A percentile compares a stretch with the other conserved stretches of the same genome.
Evolutionary conservation across 1,140 invertebrate genomes (phyloP).

Genomic region (Tetragonula clypearis): DNA sequence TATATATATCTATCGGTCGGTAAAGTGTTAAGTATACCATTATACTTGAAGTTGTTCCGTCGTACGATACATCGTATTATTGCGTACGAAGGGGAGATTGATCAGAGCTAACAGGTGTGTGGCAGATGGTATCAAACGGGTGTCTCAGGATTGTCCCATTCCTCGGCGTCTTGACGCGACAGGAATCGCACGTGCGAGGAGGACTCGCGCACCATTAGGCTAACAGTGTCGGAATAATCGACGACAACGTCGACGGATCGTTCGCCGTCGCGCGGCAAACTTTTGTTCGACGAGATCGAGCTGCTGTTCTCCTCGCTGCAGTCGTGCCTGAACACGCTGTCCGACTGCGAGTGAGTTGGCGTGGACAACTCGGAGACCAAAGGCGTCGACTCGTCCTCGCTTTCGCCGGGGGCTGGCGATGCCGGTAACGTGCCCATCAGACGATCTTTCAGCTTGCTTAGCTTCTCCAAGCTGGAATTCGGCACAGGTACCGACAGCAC

Average conservation of each 20-base stretch:
- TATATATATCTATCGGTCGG: no score
- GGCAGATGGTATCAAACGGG: constrained; percentile 69
- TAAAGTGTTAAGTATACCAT: constrained; percentile 9
- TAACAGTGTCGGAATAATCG: constrained; percentile 63
- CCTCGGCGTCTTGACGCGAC: constrained; percentile 68
- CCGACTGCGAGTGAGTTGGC: constrained; percentile 72
- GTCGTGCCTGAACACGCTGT: constrained; percentile 61
- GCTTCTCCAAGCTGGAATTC: constrained; percentile 72
- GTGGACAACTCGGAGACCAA: constrained; percentile 82
- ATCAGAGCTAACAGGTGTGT: not conserved
- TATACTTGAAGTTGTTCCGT: constrained; percentile 5
- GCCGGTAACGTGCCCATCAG: constrained; percentile 73
- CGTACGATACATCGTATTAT: not conserved
- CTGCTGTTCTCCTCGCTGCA: constrained; percentile 66
- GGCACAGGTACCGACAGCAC: constrained; percentile 61
- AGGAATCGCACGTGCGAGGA: constrained; percentile 45
- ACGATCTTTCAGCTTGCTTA: constrained; percentile 78
- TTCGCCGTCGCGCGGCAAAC: constrained; percentile 65
- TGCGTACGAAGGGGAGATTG: not conserved
- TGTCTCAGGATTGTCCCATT: constrained; percentile 79
- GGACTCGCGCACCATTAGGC: constrained; percentile 66
- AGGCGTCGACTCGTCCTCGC: constrained; percentile 85
- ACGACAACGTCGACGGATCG: constrained; percentile 54
- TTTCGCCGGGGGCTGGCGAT: constrained; percentile 73
- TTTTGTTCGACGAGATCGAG: constrained; percentile 65